phyloP scores from a whole-genome alignment of 2,888 invertebrate genomes.

The Latrodectus elegans region DNA sequence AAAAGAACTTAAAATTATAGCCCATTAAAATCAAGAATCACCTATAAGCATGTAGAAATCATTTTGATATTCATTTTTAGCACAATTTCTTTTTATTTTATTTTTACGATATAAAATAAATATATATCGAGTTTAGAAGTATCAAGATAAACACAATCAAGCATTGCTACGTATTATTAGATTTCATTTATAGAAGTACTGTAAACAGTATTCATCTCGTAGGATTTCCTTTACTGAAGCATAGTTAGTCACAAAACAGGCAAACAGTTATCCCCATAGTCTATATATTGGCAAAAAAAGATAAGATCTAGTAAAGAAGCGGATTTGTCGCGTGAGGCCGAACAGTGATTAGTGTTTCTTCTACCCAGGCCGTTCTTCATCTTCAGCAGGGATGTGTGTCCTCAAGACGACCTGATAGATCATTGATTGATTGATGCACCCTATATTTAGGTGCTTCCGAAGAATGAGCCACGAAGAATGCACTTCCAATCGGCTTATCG shows the following conservation, averaged over 20 bases:
- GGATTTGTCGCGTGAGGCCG: conserved; percentile 59
- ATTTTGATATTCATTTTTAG: no score
- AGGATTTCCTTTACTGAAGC: conserved; percentile 31
- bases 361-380: conserved; percentile 34
- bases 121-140: no score
- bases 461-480: conserved; percentile 60
- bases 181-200: no score
- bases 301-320: conserved; percentile 52
- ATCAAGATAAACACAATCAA: no score
- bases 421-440: conserved; percentile 62
- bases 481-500: conserved; percentile 62
- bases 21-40: no score
- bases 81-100: no score
- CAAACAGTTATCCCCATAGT: conserved; percentile 49
- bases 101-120: no score
- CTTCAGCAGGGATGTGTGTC: conserved; percentile 45
- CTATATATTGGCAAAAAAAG: conserved; percentile 29
- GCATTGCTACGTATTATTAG: no score
- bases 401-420: conserved; percentile 61
- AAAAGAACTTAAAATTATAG: no score
- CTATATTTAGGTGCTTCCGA: conserved; percentile 60
- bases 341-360: conserved; percentile 60
- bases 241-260: conserved; percentile 34
- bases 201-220: background rate
- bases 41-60: no score